Evolutionary conservation across 35 echinoderm and acorn worm species (phyloP), one percentile per base, ranked within the genome.

Genomic region (Apostichopus parvimensis): DNA sequence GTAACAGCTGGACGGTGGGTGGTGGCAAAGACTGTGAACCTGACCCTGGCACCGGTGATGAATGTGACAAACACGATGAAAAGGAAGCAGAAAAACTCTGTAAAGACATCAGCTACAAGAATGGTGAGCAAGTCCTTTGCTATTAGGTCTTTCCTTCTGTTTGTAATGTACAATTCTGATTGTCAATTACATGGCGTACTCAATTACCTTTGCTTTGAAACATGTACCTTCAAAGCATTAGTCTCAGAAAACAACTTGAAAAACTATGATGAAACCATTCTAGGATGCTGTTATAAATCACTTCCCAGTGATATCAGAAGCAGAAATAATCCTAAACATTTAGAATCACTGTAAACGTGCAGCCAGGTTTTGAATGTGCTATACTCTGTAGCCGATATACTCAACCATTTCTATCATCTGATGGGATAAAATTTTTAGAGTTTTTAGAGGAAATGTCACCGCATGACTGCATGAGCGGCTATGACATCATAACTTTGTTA

Each of bases 1-100:
- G 95, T 73, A 92, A 96, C 77, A 92, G 95, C 73, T 96, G 95
- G 95, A 34, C 73, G 26, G 81, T 86, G 54, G 89, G 87, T n/a
- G 88, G 80, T 28, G 79, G 90, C 72, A 80, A 92, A 57, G 34
- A 92, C 11, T 82, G 91, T 84, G 56, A 68, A 65, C 78, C 77
- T 62, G 91, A 92, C 61, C 78, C 77, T 9, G 91, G 80, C 21
- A 81, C 91, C 13, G 77, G 77, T 6, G 79, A 92, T 56, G 56
- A 53, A 14, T 92, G 77, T 64, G 91, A 92, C 73, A 77, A 77
- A 70, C 28, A 73, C 55, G 88, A 82, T 85, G 87, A 82, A 23
- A 80, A 80, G 9, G 77, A 82, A 28, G 93, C 93, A 56, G 78
- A 90, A 52, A 56, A 94, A 68, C 77, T 83, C 87, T 94, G 93